Conservation (phyloP, 2,113 vertebrate species). For the Gymnogyps californianus region DNA sequence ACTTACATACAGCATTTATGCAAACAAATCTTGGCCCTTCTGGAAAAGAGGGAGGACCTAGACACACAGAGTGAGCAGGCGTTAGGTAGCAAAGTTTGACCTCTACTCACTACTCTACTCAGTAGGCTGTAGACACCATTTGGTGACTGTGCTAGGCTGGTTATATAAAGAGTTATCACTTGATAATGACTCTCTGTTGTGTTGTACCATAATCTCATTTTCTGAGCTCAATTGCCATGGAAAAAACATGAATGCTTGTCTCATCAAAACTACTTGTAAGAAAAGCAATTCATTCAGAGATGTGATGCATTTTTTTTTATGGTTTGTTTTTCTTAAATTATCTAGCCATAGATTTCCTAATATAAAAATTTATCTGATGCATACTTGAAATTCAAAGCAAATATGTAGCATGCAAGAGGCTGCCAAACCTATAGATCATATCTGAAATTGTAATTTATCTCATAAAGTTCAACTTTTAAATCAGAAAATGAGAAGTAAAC, state of each 20-base stretch:
- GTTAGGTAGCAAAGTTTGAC: background rate
- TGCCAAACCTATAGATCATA: background rate
- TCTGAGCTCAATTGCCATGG: background rate
- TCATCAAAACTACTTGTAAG: background rate
- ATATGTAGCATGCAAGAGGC: background rate
- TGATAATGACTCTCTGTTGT: background rate
- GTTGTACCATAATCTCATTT: background rate
- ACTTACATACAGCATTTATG: background rate
- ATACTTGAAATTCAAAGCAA: constrained; percentile 23
- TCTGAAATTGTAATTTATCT: background rate
- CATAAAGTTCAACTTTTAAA: background rate
- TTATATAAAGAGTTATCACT: background rate
- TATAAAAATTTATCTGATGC: background rate
- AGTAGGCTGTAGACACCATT: background rate
- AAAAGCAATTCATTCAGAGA: background rate
- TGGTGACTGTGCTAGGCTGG: background rate
- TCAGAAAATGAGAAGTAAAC: background rate
- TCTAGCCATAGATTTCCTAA: background rate
- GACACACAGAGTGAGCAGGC: background rate
- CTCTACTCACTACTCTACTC: background rate
- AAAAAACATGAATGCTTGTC: background rate
- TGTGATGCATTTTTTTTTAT: background rate
- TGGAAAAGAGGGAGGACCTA: background rate
- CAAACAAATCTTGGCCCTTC: background rate
- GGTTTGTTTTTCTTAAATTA: background rate